phyloP scores from a whole-genome alignment of 2,113 vertebrate species.

The Clarias batrachus region DNA sequence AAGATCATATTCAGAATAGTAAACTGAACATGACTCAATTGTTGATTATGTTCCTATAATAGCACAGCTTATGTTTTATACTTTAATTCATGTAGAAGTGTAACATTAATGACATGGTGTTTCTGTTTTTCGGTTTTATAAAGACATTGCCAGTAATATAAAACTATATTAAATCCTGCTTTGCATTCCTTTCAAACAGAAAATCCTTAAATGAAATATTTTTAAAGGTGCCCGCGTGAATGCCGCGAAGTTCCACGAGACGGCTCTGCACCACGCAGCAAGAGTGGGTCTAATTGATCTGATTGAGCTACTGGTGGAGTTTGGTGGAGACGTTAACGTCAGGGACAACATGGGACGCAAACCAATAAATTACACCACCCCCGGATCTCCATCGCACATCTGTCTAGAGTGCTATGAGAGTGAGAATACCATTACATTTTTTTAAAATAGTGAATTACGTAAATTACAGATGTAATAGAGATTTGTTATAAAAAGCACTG shows the following conservation, averaged over 20 bases:
- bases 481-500: not conserved
- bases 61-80: not conserved
- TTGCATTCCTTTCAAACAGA: not conserved
- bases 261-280: constrained; percentile 84
- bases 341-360: constrained; percentile 80
- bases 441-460: too few species aligned
- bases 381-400: constrained; percentile 68
- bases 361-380: constrained; percentile 77
- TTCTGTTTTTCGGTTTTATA: not conserved
- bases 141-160: not conserved
- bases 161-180: not conserved
- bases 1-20: not conserved
- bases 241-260: constrained; percentile 85
- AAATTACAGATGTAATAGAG: not conserved
- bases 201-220: not conserved
- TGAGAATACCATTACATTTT: constrained; percentile 57
- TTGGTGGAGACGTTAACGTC: constrained; percentile 81
- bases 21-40: not conserved
- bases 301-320: constrained; percentile 84
- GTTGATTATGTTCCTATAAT: not conserved
- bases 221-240: constrained; percentile 85
- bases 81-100: not conserved
- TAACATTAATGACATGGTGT: not conserved
- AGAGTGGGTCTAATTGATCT: constrained; percentile 76
- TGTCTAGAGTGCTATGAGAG: constrained; percentile 81